phyloP scores from a whole-genome alignment of 2,113 vertebrate species.

The Motacilla alba region DNA sequence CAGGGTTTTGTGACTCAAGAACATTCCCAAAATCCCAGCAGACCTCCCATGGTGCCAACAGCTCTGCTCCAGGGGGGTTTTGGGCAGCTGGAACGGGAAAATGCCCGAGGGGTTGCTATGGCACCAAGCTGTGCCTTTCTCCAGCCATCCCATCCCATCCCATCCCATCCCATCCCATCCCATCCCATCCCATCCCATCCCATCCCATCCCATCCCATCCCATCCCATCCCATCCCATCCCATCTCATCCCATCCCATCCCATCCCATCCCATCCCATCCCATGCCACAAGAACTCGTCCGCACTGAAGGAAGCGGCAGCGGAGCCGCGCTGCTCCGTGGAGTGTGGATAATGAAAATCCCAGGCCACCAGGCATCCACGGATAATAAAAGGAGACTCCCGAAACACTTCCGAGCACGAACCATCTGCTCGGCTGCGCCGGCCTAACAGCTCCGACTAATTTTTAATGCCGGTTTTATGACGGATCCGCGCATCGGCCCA shows the following conservation, averaged over 20 bases:
- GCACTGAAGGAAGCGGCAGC: background rate
- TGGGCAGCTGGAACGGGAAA: background rate
- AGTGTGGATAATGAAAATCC: conserved; percentile 47
- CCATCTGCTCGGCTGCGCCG: conserved; percentile 63
- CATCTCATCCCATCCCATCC: background rate
- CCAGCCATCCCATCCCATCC: fast-evolving
- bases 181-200: background rate
- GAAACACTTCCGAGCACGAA: conserved; percentile 35
- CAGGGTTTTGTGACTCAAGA: background rate
- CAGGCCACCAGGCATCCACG: conserved; percentile 1
- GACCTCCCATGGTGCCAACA: background rate
- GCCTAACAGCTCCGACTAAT: conserved; percentile 47
- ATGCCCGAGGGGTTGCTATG: fast-evolving
- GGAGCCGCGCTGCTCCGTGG: conserved; percentile 7
- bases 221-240: fast-evolving
- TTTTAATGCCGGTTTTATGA: conserved; percentile 53
- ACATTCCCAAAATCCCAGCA: background rate
- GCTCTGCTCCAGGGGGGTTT: background rate
- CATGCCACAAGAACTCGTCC: background rate
- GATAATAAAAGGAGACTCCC: conserved; percentile 36
- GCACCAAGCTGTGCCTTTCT: background rate
- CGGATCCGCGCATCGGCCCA: conserved; percentile 25
- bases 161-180: fast-evolving
- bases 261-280: background rate
- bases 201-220: fast-evolving